phyloP scores from a whole-genome alignment of 2,113 vertebrate species.

The Gymnorhina tibicen region DNA sequence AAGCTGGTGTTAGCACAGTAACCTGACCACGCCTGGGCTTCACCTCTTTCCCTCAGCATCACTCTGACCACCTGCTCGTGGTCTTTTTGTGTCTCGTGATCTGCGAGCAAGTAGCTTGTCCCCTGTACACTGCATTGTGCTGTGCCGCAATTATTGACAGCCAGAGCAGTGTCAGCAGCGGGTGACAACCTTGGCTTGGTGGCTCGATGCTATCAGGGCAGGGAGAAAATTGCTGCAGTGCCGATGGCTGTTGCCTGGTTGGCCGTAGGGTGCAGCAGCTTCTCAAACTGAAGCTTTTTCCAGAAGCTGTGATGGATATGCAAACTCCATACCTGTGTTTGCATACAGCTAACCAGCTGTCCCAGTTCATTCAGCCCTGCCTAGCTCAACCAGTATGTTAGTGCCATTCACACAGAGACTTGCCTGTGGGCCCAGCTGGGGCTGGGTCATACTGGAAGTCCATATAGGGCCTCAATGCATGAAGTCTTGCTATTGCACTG shows the following conservation, averaged over 20 bases:
- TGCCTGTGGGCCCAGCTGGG: neutral
- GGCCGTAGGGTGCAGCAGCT: neutral
- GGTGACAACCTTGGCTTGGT: neutral
- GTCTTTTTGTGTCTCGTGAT: neutral
- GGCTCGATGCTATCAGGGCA: neutral
- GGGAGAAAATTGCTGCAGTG: neutral
- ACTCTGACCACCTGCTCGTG: neutral
- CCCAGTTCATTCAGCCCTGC: slow-evolving; percentile 31
- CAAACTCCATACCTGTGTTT: neutral
- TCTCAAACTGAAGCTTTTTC: neutral
- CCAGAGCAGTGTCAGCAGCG: neutral
- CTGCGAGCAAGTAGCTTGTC: rapidly evolving
- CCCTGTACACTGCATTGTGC: neutral
- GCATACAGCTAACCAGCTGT: slow-evolving; percentile 22
- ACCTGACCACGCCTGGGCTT: neutral
- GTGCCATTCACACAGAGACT: neutral
- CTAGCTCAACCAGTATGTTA: slow-evolving; percentile 40
- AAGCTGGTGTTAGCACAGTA: neutral
- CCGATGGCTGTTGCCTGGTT: neutral
- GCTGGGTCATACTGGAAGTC: neutral
- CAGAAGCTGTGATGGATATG: slow-evolving; percentile 40
- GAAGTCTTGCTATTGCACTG: neutral
- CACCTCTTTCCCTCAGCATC: neutral
- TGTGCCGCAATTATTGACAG: neutral
- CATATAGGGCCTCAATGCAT: neutral